Base-by-base conservation (phyloP, 2,888 invertebrate genomes). In the Scaptomyza reducta region DNA sequence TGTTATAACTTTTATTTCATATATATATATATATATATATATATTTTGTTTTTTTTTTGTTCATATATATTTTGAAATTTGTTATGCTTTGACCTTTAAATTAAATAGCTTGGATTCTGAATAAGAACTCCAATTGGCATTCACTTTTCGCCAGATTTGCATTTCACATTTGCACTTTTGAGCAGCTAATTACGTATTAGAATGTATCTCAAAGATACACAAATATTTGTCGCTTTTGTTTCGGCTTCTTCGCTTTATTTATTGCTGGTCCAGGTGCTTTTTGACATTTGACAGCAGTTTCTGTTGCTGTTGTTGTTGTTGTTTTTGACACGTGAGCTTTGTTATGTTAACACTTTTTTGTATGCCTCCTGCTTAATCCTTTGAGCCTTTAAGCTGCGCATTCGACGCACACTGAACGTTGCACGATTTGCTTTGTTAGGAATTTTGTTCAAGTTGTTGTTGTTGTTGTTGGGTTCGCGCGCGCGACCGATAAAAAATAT, bases 241-340 rank as follows among this genome's bases (percentile, higher is more conserved):
- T 47, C 41, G 9, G 0, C 29, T 29, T 29, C 10, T 29, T 29
- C 1, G 61, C 42, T 33, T 58, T 72, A 71, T 71, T 73, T 78
- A 73, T 79, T 77, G 68, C 58, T 57, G 65, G 89, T 85, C 90
- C 90, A 89, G 90, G 89, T 89, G 89, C 73, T 60, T 51, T 51
- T 47, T 53, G 51, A 46, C 68, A 55, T 61, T 68, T 70, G 60
- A 44, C 60, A 56, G 63, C 61, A 35, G 82, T 63, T 65, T 70
- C 14, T 22, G 22, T 22, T 22, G 22, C 3, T 22, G 22, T 22
- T 22, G 22, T 22, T 44, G 65, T 55, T 29, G 46, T 60, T 47
- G 41, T 35, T 54, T 42, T 27, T 11, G 11, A 14, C 47, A 49
- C 47, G 56, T 66, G 67, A 38, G 41, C 29, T 56, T 56, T 54